phyloP scores from a whole-genome alignment of 2,797 vertebrate species.

The Hydrolagus colliei region DNA sequence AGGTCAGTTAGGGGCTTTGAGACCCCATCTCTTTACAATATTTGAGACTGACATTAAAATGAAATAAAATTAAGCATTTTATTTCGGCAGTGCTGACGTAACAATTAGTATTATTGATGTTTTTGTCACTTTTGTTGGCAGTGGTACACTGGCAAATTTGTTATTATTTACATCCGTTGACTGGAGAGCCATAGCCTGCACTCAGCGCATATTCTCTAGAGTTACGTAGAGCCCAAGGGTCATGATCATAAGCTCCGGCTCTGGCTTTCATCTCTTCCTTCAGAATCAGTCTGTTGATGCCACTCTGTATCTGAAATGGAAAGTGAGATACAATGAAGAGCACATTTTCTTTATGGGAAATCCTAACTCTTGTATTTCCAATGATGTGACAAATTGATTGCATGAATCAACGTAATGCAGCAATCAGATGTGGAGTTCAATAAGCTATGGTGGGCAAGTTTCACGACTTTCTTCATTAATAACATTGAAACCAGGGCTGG shows the following conservation, averaged over 20 bases:
- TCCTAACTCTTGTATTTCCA: not conserved
- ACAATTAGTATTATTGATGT: too few relatives aligned
- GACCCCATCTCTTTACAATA: not conserved
- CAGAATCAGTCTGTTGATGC: slow-evolving; percentile 88
- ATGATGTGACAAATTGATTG: not conserved
- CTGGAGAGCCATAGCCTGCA: slow-evolving; percentile 69
- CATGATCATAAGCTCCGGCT: slow-evolving; percentile 74
- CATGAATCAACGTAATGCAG: not conserved
- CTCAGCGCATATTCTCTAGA: slow-evolving; percentile 81
- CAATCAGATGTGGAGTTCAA: not conserved
- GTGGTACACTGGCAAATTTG: not conserved
- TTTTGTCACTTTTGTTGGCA: too few relatives aligned
- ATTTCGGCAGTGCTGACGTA: not conserved
- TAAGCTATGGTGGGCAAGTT: not conserved
- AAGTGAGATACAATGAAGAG: not conserved
- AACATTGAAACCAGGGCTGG: not conserved
- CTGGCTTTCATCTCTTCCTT: slow-evolving; percentile 97
- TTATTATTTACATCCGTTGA: slow-evolving; percentile 81
- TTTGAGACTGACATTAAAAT: not conserved
- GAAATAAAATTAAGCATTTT: not conserved
- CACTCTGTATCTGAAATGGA: slow-evolving; percentile 74
- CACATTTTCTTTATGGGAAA: slow-evolving; percentile 35
- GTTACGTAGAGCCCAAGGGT: slow-evolving; percentile 82
- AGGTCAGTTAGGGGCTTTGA: not conserved
- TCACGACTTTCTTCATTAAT: not conserved